These are phyloP conservation scores for Distichodus sexfasciatus DNA, from an alignment of 2,797 vertebrate genomes.

Conservation along the genomic window DNA sequence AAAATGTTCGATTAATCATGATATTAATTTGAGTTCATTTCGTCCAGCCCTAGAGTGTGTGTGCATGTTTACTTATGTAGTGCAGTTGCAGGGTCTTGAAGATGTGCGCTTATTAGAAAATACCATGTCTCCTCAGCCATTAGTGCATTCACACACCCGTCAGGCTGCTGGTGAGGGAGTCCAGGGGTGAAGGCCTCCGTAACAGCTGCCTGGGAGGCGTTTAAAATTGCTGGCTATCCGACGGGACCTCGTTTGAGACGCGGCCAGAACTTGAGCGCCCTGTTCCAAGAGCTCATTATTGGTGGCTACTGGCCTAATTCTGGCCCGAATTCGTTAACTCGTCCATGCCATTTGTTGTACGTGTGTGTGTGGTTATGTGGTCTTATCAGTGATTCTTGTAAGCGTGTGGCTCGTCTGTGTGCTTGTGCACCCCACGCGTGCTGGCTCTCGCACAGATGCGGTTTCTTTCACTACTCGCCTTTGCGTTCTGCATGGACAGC, in stretches of 20 bases:
- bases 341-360: conserved; percentile 28
- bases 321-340: conserved; percentile 39
- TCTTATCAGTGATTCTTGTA: too few species aligned
- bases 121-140: neutral
- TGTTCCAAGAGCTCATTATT: conserved; percentile 48
- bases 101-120: neutral
- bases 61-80: neutral
- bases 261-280: conserved; percentile 37
- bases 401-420: conserved; percentile 13
- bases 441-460: too few species aligned
- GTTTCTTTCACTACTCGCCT: conserved; percentile 9
- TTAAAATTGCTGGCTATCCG: conserved; percentile 36
- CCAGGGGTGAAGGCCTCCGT: conserved; percentile 1
- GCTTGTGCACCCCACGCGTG: neutral
- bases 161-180: neutral
- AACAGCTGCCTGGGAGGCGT: conserved; percentile 40
- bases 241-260: conserved; percentile 44
- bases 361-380: conserved; percentile 16
- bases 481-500: conserved; percentile 13
- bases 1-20: too few species aligned
- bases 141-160: neutral
- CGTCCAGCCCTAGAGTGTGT: too few species aligned
- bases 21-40: too few species aligned
- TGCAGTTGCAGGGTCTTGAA: neutral
- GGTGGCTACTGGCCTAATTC: conserved; percentile 50